A percentile compares a stretch with the other conserved stretches of the same genome.
These are phyloP conservation scores for Micrastur ruficollis DNA, from an alignment of 2,797 vertebrate genomes.

Conservation along the genomic window DNA sequence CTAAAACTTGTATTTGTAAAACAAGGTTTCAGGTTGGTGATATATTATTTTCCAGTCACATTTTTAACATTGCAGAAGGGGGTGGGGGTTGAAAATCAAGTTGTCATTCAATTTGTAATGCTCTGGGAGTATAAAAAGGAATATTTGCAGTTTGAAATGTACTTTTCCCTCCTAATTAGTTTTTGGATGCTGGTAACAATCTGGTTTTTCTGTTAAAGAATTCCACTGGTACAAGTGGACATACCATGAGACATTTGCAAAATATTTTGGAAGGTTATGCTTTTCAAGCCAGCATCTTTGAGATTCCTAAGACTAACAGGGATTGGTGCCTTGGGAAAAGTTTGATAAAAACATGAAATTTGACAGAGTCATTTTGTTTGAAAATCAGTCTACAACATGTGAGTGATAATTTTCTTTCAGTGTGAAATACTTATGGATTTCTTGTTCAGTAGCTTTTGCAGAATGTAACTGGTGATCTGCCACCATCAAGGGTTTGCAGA, in stretches of 20 bases:
- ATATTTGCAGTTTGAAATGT: constrained; percentile 8
- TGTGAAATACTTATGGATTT: constrained; percentile 17
- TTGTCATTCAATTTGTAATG: constrained; percentile 28
- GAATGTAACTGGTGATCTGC: not conserved
- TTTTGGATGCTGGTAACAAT: constrained; percentile 23
- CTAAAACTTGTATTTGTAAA: constrained; percentile 42
- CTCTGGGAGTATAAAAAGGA: not conserved
- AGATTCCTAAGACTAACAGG: not conserved
- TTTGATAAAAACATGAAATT: not conserved
- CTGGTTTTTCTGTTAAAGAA: constrained; percentile 32
- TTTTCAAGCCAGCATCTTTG: not conserved
- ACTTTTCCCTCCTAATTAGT: constrained; percentile 46
- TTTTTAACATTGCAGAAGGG: not conserved
- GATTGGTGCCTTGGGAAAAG: not conserved
- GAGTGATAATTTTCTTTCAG: not conserved
- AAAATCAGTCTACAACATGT: not conserved
- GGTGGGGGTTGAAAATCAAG: not conserved
- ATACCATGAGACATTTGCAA: not conserved
- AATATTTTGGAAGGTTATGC: not conserved
- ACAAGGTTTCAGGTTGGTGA: constrained; percentile 27
- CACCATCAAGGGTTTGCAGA: not conserved
- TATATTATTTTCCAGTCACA: constrained; percentile 45
- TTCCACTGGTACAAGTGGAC: not conserved
- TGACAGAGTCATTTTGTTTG: not conserved
- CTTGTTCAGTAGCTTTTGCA: not conserved